phyloP scores from a whole-genome alignment of 2,113 vertebrate genomes.

The Climacteris rufus region DNA sequence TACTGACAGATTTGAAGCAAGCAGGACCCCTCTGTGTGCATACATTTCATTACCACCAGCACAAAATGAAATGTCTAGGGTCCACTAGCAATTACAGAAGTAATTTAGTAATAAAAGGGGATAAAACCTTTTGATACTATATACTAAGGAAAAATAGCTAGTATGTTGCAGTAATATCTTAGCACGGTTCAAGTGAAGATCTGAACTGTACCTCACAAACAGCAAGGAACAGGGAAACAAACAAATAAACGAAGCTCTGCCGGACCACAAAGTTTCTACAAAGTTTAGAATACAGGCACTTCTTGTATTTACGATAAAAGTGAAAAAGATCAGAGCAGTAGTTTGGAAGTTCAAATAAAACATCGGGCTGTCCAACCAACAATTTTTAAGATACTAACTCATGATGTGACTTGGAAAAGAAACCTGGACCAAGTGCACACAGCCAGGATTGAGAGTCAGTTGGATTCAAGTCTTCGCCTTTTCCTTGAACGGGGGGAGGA shows the following conservation, averaged over 20 bases:
- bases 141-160: fast-evolving
- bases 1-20: background rate
- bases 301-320: background rate
- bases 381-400: conserved; percentile 15
- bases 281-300: background rate
- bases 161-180: background rate
- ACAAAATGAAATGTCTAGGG: background rate
- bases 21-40: background rate
- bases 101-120: background rate
- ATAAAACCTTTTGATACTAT: background rate
- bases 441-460: background rate
- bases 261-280: background rate
- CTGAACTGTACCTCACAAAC: background rate
- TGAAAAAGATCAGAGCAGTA: background rate
- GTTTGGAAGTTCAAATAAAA: background rate
- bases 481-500: background rate
- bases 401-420: background rate
- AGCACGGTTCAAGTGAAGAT: background rate
- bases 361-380: background rate
- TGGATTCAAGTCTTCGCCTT: background rate
- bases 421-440: background rate
- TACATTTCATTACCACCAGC: background rate
- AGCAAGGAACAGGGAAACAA: background rate
- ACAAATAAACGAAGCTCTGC: background rate
- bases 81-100: background rate